Evolutionary conservation across 2,888 invertebrate genomes (phyloP).

Genomic region (Dynastes hyllus): DNA sequence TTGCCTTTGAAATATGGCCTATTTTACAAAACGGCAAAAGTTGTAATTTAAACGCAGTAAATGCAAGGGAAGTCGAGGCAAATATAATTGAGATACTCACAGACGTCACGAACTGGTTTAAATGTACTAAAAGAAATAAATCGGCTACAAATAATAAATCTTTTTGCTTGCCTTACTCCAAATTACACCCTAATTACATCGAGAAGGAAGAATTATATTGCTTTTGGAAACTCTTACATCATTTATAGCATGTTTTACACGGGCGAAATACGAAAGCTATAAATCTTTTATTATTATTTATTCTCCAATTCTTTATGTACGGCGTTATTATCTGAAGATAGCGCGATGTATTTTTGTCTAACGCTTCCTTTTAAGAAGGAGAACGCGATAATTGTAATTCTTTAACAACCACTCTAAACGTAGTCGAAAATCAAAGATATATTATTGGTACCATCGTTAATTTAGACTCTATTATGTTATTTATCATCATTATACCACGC

Average conservation of each 20-base stretch:
- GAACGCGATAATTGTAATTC: no score
- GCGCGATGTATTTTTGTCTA: no score
- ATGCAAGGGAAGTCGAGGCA: neutral
- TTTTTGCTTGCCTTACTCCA: neutral
- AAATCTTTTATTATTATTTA: no score
- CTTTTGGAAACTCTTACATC: slow-evolving; percentile 13
- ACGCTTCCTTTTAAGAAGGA: no score
- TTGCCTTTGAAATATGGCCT: slow-evolving; percentile 4
- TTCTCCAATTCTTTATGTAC: no score
- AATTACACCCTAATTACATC: slow-evolving; percentile 4
- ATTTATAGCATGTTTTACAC: neutral
- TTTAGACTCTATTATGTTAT: no score
- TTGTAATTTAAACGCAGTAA: neutral
- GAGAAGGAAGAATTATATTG: slow-evolving; percentile 2
- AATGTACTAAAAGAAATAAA: slow-evolving; percentile 3
- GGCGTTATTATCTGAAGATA: no score
- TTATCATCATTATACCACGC: no score
- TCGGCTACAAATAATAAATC: slow-evolving; percentile 8
- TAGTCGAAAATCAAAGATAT: no score
- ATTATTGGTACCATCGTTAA: no score
- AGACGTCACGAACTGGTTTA: slow-evolving; percentile 3
- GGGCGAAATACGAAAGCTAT: no score
- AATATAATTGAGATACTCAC: slow-evolving; percentile 10
- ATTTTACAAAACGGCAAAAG: neutral
- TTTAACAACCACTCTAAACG: no score